Evolutionary conservation across 2,888 invertebrate species (phyloP).

Genomic region (Bellardia pandia): DNA sequence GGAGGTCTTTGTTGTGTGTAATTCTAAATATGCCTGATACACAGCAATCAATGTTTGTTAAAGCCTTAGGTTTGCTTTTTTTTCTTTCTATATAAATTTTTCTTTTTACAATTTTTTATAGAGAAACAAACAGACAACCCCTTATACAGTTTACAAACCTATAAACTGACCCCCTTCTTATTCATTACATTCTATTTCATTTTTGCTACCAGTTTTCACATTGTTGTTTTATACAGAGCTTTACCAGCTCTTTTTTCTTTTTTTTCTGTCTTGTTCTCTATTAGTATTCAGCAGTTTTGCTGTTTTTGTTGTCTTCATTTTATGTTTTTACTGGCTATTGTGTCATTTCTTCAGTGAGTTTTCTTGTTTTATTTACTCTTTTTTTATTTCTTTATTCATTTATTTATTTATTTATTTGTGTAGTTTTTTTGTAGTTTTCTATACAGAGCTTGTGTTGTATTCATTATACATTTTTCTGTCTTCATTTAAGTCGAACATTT

Average conservation of each 20-base stretch:
- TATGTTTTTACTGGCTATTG: conserved; percentile 23
- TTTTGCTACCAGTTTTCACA: neutral
- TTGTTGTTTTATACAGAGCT: neutral
- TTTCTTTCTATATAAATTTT: neutral
- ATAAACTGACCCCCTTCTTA: conserved; percentile 49
- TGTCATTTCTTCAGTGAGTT: conserved; percentile 25
- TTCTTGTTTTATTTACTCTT: conserved; percentile 11
- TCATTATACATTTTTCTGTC: conserved; percentile 64
- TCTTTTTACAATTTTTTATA: conserved; percentile 25
- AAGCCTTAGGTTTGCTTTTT: conserved; percentile 51
- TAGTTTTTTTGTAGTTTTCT: conserved; percentile 25
- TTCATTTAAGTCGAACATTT: conserved; percentile 60
- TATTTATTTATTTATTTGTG: conserved; percentile 32
- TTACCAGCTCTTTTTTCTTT: conserved; percentile 7
- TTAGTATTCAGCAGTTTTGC: conserved; percentile 10
- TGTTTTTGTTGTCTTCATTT: neutral
- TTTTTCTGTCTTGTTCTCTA: neutral
- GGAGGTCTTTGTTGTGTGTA: neutral
- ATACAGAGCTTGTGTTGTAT: conserved; percentile 35
- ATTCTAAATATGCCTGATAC: conserved; percentile 29
- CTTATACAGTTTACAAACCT: conserved; percentile 24
- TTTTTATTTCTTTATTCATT: conserved; percentile 21
- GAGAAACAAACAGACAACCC: conserved; percentile 13
- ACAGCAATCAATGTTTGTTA: conserved; percentile 56
- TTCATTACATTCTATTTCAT: conserved; percentile 9